A percentile compares a stretch with the other conserved stretches of the same genome.
These are phyloP conservation scores for Mus pahari DNA, from an alignment of 2,113 vertebrate genomes.

Conservation along the genomic window DNA sequence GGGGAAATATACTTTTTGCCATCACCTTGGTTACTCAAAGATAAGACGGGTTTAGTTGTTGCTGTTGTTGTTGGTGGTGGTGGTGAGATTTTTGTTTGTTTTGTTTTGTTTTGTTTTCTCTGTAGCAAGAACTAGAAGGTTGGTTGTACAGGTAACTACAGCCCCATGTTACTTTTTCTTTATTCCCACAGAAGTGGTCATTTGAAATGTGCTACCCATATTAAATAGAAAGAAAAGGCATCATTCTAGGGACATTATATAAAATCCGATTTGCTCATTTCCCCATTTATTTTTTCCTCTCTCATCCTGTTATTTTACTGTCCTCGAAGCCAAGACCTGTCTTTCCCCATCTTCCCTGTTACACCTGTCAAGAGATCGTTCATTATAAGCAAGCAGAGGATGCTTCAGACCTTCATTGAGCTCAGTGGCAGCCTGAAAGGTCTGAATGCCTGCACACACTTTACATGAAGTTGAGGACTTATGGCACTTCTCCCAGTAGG, in stretches of 20 bases:
- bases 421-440: not conserved
- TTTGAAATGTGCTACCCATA: not conserved
- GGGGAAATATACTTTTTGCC: not conserved
- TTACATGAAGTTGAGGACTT: constrained; percentile 59
- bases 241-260: not conserved
- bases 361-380: not conserved
- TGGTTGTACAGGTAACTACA: not conserved
- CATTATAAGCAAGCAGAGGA: not conserved
- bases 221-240: not conserved
- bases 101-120: not conserved
- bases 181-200: not conserved
- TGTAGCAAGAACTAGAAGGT: not conserved
- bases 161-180: not conserved
- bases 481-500: constrained; percentile 49
- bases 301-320: not conserved
- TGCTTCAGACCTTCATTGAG: not conserved
- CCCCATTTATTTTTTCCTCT: not conserved
- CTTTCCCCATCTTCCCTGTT: not conserved
- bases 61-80: too few species aligned
- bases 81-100: too few species aligned
- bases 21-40: constrained; percentile 17
- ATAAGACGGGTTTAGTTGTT: not conserved
- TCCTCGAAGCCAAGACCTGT: not conserved
- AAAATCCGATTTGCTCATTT: not conserved
- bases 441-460: not conserved